Conservation (phyloP, 2,888 invertebrate species). For the Gymnocheta viridis region DNA sequence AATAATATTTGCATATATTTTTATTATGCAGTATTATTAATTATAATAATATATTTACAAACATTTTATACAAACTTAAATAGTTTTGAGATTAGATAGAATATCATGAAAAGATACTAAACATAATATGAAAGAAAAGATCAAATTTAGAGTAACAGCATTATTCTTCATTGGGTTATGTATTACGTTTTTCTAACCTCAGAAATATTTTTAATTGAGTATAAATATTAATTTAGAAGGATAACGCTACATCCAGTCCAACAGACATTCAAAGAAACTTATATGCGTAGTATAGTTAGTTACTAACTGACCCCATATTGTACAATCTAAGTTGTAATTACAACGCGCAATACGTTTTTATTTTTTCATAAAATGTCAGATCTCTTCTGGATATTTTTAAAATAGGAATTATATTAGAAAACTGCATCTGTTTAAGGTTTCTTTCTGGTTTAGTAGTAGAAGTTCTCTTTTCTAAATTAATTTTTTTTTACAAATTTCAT, state of each 20-base stretch:
- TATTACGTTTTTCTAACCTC: constrained; percentile 12
- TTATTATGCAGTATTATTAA: constrained; percentile 56
- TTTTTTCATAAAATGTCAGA: constrained; percentile 6
- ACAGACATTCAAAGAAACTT: not conserved
- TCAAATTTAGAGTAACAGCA: not conserved
- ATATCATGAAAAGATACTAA: not conserved
- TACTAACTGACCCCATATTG: not conserved
- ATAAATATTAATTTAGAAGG: constrained; percentile 34
- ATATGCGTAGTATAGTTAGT: not conserved
- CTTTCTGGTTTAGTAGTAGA: not conserved
- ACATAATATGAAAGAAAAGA: not conserved
- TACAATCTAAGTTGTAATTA: not conserved
- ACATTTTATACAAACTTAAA: constrained; percentile 35
- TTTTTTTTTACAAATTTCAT: constrained; percentile 29
- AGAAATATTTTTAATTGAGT: constrained; percentile 19
- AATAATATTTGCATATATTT: constrained; percentile 74
- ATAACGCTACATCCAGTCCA: not conserved
- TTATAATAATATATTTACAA: constrained; percentile 34
- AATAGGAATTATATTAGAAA: not conserved
- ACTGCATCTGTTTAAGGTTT: not conserved
- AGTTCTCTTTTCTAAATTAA: constrained; percentile 15
- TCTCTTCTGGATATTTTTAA: constrained; percentile 28
- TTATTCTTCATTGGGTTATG: not conserved
- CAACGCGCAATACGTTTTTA: constrained; percentile 52
- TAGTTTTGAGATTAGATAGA: constrained; percentile 64